Conservation (phyloP, 1,140 invertebrate species). For the Protaetia brevitarsis region DNA sequence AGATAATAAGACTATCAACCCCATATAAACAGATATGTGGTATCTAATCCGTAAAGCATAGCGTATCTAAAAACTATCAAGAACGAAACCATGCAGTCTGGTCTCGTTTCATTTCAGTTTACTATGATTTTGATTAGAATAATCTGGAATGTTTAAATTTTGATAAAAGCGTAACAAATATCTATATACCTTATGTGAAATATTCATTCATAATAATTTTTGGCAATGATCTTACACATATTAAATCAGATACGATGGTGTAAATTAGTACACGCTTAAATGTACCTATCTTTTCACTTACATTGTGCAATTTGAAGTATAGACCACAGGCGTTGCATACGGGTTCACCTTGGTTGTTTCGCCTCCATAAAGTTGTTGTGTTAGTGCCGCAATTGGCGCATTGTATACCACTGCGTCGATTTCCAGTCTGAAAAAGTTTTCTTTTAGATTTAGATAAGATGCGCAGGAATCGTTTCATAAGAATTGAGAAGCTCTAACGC, state of each 20-base stretch:
- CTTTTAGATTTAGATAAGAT: too few relatives aligned
- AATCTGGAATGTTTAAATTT: slow-evolving; percentile 9
- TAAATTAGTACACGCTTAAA: too few relatives aligned
- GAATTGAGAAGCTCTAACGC: too few relatives aligned
- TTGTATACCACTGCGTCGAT: slow-evolving; percentile 69
- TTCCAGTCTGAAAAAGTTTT: slow-evolving; percentile 57
- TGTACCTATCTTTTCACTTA: slow-evolving; percentile 63
- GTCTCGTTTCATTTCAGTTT: not conserved
- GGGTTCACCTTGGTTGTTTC: slow-evolving; percentile 85
- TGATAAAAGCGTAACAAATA: not conserved
- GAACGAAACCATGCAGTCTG: not conserved
- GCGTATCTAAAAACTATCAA: not conserved
- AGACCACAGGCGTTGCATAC: slow-evolving; percentile 91
- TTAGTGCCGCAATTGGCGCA: slow-evolving; percentile 87
- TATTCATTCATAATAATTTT: too few relatives aligned
- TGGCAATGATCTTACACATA: too few relatives aligned
- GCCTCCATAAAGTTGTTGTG: slow-evolving; percentile 82
- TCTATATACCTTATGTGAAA: too few relatives aligned
- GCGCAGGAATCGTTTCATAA: too few relatives aligned
- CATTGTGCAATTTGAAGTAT: slow-evolving; percentile 85
- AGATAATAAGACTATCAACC: slow-evolving; percentile 16
- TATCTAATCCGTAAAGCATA: not conserved
- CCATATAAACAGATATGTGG: not conserved
- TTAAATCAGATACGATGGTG: too few relatives aligned
- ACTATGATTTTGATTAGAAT: not conserved